Base-by-base conservation (phyloP, 1,140 invertebrate species). In the Sipha flava region DNA sequence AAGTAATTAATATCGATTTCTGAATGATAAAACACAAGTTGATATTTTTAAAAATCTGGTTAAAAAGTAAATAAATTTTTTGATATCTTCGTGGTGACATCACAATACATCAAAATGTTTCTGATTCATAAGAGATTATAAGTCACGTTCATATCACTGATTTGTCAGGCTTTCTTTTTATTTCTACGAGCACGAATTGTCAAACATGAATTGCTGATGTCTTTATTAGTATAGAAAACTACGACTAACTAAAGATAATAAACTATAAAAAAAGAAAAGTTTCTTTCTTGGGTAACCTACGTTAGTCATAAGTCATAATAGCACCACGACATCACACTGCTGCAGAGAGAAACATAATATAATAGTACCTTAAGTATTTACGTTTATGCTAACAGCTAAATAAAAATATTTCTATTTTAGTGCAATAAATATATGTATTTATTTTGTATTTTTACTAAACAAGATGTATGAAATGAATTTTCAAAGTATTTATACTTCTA, bases 81-180 rank as follows among this genome's bases (percentile, higher is more conserved):
- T 47, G 45, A 47, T 18, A 18, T 47, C n/a, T 47, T 18, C 14
- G 16, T 47, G 18, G 73, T 64, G 72, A 57, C 72, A 75, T 54
- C 68, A 72, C 26, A 23, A 29, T 1, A 31, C n/a, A 29, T 45
- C 16, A 23, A 34, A 54, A 26, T 54, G n/a, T 52, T 29, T 23
- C 21, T 77, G 26, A 12, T n/a, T 29, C 18, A 26, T 59, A 59
- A 37, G 23, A 73, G 18, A 57, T 75, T 54, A 57, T 40, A 77
- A 77, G 73, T 59, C 73, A 77, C 73, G 73, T 77, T 54, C 52
- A 43, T 59, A 77, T 59, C 37, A 9, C 52, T 59, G 23, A 59
- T 77, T 77, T 57, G 73, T 59, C 52, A 57, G 37, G 73, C 73
- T 77, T 77, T 77, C 73, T 77, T 77, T 77, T 77, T 43, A 40